phyloP scores from a whole-genome alignment of 2,113 vertebrate genomes.

The Picathartes gymnocephalus region DNA sequence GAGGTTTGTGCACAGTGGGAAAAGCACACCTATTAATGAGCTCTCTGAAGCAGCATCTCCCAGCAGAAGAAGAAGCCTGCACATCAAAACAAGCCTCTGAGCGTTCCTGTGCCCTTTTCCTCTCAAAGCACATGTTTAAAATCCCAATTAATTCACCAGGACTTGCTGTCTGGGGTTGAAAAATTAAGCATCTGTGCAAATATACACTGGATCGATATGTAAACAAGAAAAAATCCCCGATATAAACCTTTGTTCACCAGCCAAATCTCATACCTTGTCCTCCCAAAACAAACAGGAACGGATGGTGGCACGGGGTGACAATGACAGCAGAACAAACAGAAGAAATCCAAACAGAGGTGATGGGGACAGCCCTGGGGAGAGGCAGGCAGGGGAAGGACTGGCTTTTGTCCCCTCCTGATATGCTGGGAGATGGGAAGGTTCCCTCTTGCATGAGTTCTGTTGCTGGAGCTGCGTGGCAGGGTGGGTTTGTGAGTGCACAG shows the following conservation, averaged over 20 bases:
- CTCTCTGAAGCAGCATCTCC: not conserved
- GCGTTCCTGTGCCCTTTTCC: not conserved
- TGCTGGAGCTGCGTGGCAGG: fast-evolving
- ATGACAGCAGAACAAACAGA: not conserved
- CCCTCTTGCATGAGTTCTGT: fast-evolving
- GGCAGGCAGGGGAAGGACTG: not conserved
- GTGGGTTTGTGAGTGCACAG: fast-evolving
- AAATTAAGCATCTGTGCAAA: not conserved
- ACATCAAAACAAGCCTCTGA: not conserved
- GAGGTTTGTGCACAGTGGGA: not conserved
- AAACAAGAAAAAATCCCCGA: not conserved
- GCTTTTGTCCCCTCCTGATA: not conserved
- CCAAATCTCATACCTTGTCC: not conserved
- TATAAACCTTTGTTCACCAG: not conserved
- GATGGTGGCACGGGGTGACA: fast-evolving
- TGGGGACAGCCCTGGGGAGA: not conserved
- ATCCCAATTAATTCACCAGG: not conserved
- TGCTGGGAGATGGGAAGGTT: not conserved
- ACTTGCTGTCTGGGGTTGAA: not conserved
- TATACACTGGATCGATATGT: fast-evolving
- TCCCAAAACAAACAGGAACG: not conserved
- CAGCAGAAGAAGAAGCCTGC: not conserved
- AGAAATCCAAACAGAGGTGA: not conserved
- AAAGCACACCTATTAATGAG: not conserved
- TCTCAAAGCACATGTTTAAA: not conserved